Base-by-base conservation (phyloP, 2,888 invertebrate species). In the Harmothoe impar region DNA sequence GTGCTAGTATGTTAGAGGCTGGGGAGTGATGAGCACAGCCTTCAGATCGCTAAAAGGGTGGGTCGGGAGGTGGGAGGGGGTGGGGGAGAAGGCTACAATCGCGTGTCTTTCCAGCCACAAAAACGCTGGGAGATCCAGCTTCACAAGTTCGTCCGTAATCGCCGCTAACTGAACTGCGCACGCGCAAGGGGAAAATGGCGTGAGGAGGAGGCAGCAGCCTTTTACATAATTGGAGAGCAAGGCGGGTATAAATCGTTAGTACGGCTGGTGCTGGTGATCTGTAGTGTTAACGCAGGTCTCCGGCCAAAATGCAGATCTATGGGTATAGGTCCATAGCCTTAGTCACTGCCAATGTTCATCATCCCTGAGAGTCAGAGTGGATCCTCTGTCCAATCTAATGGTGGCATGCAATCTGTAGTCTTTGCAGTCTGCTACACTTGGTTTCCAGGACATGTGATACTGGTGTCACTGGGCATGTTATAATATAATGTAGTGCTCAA, bases 141-240 rank as follows among this genome's bases (percentile, higher is more conserved):
- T 81, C 81, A 81, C 81, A 81, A 81, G 81, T 81, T 81, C 81
- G 81, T 43, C 81, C 81, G 20, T 81, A 81, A 81, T 81, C 81
- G 81, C 35, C 81, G 81, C 81, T 81, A 81, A 81, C 81, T 81
- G 81, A 81, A 81, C 81, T 43, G 81, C 81, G 81, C 81, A 81
- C 33, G 81, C 43, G 81, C 43, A 43, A 81, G 81, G 15, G 81
- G 81, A 43, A 25, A 33, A 81, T 81, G 81, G 81, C 81, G 81
- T 81, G 81, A 43, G 81, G 43, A 43, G 81, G 43, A 81, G 35
- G 81, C 20, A 35, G 23, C 23, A 1, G 43, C 33, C 81, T 81
- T 81, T 43, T 81, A 81, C 81, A 81, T 81, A 81, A 35, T 81
- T 81, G 81, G 81, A 81, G 81, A 81, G 81, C 20, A 43, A 35